Percentiles rank a stretch among this genome's conserved stretches.
Conservation (phyloP, 2,797 vertebrate species). For the Cygnus olor region DNA sequence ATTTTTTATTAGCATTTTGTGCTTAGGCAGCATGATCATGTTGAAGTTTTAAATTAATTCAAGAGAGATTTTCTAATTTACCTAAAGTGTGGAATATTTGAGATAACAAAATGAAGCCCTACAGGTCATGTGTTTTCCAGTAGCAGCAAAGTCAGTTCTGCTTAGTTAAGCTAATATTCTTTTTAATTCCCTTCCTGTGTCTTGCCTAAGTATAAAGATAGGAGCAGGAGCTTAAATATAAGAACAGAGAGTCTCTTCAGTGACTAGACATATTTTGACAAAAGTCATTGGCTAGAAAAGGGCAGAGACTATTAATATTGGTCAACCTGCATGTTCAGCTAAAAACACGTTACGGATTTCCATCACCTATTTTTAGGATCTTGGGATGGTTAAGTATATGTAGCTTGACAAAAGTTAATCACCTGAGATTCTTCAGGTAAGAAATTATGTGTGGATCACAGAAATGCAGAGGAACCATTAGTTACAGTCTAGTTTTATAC, state of each 20-base stretch:
- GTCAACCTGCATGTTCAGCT: neutral
- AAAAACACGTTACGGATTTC: neutral
- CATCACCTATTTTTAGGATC: neutral
- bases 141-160: constrained; percentile 50
- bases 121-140: constrained; percentile 42
- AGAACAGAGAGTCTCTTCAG: constrained; percentile 14
- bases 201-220: constrained; percentile 34
- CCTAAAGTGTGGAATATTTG: constrained; percentile 60
- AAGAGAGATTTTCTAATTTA: constrained; percentile 64
- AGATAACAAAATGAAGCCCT: constrained; percentile 57
- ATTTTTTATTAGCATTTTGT: constrained; percentile 53
- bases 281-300: neutral
- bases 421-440: neutral
- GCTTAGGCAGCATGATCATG: constrained; percentile 30
- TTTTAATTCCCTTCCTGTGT: constrained; percentile 24
- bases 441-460: neutral
- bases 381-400: neutral
- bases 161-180: constrained; percentile 61
- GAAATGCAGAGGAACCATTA: neutral
- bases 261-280: neutral
- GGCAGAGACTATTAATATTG: neutral
- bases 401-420: constrained; percentile 24
- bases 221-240: neutral
- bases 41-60: constrained; percentile 62
- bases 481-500: constrained; percentile 5